These are phyloP conservation scores for Ostrea denselamellosa DNA, from an alignment of 1,140 invertebrate species.

Conservation along the genomic window DNA sequence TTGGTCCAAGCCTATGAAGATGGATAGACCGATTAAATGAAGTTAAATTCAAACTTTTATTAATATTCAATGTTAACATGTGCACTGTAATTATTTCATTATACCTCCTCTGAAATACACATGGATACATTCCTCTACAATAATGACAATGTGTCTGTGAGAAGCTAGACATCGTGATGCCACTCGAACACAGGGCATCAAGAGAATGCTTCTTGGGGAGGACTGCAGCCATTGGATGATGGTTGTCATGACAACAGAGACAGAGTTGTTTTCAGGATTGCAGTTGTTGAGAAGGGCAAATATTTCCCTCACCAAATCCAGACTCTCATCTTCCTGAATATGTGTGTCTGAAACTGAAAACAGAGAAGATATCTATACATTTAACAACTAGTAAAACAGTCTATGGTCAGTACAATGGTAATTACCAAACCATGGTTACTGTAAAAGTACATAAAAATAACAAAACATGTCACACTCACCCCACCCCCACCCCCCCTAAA, in stretches of 20 bases:
- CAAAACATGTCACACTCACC: no score
- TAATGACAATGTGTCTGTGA: slow-evolving; percentile 69
- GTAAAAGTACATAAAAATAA: no score
- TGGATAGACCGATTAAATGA: no score
- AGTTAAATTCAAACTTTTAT: no score
- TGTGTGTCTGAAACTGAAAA: slow-evolving; percentile 78
- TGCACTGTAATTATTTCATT: neutral
- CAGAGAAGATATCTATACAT: neutral
- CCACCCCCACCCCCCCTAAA: no score
- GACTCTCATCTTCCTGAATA: slow-evolving; percentile 80
- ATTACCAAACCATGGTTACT: no score
- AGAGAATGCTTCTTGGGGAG: slow-evolving; percentile 73
- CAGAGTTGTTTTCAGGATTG: slow-evolving; percentile 79
- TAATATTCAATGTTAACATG: no score
- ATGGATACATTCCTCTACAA: slow-evolving; percentile 75
- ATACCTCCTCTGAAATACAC: slow-evolving; percentile 73
- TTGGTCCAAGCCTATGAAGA: slow-evolving; percentile 44
- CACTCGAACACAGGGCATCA: slow-evolving; percentile 73
- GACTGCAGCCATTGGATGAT: slow-evolving; percentile 79
- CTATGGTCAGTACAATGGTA: no score
- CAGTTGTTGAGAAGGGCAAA: slow-evolving; percentile 78
- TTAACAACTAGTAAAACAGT: neutral
- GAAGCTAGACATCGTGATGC: slow-evolving; percentile 73
- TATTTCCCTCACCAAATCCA: slow-evolving; percentile 80
- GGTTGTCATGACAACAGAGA: slow-evolving; percentile 78